A percentile compares a stretch with the other conserved stretches of the same genome.
phyloP scores from a whole-genome alignment of 2,113 vertebrate species.

The Protomyctophum bolini region DNA sequence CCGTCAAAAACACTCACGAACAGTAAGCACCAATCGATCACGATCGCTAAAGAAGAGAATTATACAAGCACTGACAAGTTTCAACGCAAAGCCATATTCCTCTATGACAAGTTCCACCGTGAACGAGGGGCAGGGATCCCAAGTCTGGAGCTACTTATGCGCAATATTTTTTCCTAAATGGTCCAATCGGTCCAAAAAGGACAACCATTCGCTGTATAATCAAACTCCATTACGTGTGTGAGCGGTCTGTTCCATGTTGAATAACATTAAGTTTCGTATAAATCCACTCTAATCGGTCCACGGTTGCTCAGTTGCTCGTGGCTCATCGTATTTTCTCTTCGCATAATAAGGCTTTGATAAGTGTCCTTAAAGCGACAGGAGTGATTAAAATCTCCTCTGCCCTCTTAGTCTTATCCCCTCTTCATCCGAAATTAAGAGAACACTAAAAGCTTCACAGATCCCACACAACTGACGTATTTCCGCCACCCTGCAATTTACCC shows the following conservation, averaged over 20 bases:
- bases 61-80: slow-evolving; percentile 64
- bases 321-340: slow-evolving; percentile 72
- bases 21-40: slow-evolving; percentile 37
- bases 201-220: slow-evolving; percentile 61
- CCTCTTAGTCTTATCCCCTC: slow-evolving; percentile 62
- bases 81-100: slow-evolving; percentile 57
- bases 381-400: slow-evolving; percentile 76
- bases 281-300: slow-evolving; percentile 74
- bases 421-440: slow-evolving; percentile 79
- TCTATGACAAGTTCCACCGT: slow-evolving; percentile 50
- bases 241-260: slow-evolving; percentile 67
- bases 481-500: slow-evolving; percentile 77
- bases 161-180: slow-evolving; percentile 69
- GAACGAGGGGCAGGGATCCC: slow-evolving; percentile 56
- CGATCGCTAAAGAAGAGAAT: slow-evolving; percentile 36
- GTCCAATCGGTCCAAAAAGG: slow-evolving; percentile 64
- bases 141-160: slow-evolving; percentile 73
- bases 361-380: slow-evolving; percentile 84
- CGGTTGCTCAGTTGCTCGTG: slow-evolving; percentile 64
- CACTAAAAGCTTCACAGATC: slow-evolving; percentile 73
- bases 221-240: slow-evolving; percentile 70
- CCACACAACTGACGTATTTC: slow-evolving; percentile 88
- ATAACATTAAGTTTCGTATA: slow-evolving; percentile 69
- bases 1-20: slow-evolving; percentile 47
- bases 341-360: slow-evolving; percentile 79